Evolutionary conservation across 1,140 invertebrate species (phyloP).

Genomic region (Drosophila nasuta): DNA sequence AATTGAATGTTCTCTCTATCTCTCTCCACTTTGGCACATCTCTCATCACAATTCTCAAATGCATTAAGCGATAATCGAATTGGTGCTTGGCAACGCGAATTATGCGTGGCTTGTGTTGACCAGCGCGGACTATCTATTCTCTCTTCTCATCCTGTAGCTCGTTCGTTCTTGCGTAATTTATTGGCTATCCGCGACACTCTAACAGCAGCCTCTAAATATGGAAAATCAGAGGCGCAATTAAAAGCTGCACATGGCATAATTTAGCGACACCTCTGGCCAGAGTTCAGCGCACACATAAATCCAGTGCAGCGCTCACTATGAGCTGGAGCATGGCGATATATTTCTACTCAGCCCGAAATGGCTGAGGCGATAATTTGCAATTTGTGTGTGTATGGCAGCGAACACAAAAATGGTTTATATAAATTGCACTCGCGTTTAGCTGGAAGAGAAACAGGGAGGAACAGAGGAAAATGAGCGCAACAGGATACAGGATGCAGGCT

Average conservation of each 20-base stretch:
- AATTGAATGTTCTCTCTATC: slow-evolving; percentile 20
- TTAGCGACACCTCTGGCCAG: slow-evolving; percentile 66
- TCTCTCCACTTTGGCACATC: background rate
- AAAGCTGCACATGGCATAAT: slow-evolving; percentile 78
- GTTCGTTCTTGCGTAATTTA: slow-evolving; percentile 42
- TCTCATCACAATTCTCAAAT: slow-evolving; percentile 5
- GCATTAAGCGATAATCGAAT: slow-evolving; percentile 58
- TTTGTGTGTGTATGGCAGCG: slow-evolving; percentile 50
- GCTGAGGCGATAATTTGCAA: slow-evolving; percentile 76
- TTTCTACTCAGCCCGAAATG: slow-evolving; percentile 59
- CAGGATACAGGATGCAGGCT: background rate
- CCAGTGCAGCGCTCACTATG: background rate
- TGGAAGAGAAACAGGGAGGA: background rate
- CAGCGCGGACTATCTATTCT: slow-evolving; percentile 9
- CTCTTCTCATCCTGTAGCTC: no score
- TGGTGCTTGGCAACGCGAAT: slow-evolving; percentile 53
- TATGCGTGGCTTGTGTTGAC: slow-evolving; percentile 33
- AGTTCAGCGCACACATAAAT: slow-evolving; percentile 57
- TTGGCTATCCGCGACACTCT: slow-evolving; percentile 34
- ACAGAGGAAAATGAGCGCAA: background rate
- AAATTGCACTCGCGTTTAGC: slow-evolving; percentile 48
- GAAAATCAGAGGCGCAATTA: slow-evolving; percentile 73
- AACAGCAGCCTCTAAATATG: slow-evolving; percentile 54
- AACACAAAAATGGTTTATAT: slow-evolving; percentile 48
- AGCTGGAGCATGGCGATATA: slow-evolving; percentile 26